These are phyloP conservation scores for Drusus annulatus DNA, from an alignment of 1,140 invertebrate species.

Conservation along the genomic window DNA sequence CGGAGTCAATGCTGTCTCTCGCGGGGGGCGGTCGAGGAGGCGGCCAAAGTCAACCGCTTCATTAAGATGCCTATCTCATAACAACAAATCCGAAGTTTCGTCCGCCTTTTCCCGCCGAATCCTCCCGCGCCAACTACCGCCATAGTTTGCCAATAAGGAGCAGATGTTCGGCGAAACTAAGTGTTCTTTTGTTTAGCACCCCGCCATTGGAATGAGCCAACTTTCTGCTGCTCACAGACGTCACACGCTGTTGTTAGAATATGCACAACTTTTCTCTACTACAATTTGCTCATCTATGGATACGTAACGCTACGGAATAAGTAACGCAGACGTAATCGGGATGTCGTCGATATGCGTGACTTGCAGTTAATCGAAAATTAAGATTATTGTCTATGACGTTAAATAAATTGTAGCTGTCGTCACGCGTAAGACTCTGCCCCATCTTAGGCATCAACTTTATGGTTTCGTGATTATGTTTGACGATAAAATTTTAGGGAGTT, in stretches of 20 bases:
- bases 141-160: constrained; percentile 52
- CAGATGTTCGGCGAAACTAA: constrained; percentile 47
- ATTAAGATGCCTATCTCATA: constrained; percentile 48
- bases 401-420: no score
- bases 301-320: no score
- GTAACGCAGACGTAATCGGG: no score
- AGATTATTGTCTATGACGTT: no score
- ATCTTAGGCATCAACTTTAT: no score
- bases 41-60: constrained; percentile 35
- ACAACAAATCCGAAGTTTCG: constrained; percentile 39
- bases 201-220: constrained; percentile 46
- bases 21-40: not conserved
- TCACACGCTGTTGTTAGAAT: constrained; percentile 23
- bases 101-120: constrained; percentile 35
- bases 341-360: no score
- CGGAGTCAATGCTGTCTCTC: not conserved
- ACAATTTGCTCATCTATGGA: no score
- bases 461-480: no score
- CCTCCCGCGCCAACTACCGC: constrained; percentile 8
- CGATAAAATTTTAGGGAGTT: no score
- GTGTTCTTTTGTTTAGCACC: constrained; percentile 48
- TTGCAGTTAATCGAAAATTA: no score
- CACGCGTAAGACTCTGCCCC: no score
- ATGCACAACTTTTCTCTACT: no score
- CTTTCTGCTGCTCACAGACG: constrained; percentile 46